Conservation (phyloP, 2,888 invertebrate genomes). For the Geophilus truncorum region DNA sequence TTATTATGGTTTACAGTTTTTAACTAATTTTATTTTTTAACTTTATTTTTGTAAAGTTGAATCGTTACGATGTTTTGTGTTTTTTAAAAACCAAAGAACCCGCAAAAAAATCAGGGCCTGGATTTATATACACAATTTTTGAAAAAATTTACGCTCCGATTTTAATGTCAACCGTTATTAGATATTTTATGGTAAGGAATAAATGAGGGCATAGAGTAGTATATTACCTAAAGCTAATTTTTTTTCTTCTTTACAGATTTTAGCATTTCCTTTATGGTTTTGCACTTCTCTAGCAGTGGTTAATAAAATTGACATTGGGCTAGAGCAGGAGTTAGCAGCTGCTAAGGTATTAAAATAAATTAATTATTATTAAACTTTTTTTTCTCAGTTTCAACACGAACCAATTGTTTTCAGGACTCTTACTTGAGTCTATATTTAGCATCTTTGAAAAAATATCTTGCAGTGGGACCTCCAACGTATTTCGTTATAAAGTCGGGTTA, state of each 20-base stretch:
- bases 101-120: neutral
- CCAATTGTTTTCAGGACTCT: constrained; percentile 58
- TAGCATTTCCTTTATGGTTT: constrained; percentile 86
- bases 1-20: too few relatives aligned
- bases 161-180: constrained; percentile 60
- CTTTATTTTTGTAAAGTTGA: constrained; percentile 49
- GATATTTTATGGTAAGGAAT: constrained; percentile 44
- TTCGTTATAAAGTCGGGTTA: constrained; percentile 72
- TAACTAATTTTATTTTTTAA: neutral
- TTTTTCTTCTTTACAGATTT: constrained; percentile 50
- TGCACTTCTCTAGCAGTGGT: constrained; percentile 83
- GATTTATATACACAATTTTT: constrained; percentile 74
- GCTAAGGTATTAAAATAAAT: constrained; percentile 58
- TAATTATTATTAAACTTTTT: too few relatives aligned
- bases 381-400: too few relatives aligned
- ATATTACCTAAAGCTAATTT: too few relatives aligned
- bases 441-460: constrained; percentile 72
- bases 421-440: constrained; percentile 89
- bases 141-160: constrained; percentile 80
- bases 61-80: constrained; percentile 75
- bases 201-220: too few relatives aligned
- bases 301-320: constrained; percentile 83
- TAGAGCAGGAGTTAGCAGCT: constrained; percentile 97
- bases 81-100: constrained; percentile 58
- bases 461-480: constrained; percentile 90